These are phyloP conservation scores for Tenrec ecaudatus DNA, from an alignment of 2,113 vertebrate genomes.

Conservation along the genomic window DNA sequence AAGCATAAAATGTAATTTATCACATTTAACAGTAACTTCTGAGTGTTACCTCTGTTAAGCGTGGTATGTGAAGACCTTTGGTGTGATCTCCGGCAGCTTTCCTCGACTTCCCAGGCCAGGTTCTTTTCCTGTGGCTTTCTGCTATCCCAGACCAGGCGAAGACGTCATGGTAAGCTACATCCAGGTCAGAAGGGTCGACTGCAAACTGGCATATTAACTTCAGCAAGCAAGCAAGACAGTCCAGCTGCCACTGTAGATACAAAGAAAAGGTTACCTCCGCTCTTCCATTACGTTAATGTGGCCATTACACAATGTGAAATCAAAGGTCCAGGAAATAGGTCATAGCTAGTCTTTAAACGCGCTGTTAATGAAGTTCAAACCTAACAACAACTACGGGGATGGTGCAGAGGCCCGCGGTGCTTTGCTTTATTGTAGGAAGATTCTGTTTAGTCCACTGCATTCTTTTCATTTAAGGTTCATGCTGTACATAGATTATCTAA, in stretches of 20 bases:
- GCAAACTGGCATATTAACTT: constrained; percentile 99
- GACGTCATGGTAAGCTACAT: constrained; percentile 98
- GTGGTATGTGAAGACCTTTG: constrained; percentile 97
- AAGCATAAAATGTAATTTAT: background rate
- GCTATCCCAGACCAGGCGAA: constrained; percentile 98
- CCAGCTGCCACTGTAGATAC: constrained; percentile 94
- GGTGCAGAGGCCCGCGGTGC: too few relatives aligned
- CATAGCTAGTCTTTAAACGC: constrained; percentile 22
- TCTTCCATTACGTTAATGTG: constrained; percentile 40
- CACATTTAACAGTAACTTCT: constrained; percentile 64
- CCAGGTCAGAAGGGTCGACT: constrained; percentile 97
- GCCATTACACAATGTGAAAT: background rate
- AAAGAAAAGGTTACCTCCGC: constrained; percentile 39
- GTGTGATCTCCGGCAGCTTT: constrained; percentile 95
- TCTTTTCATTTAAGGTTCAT: too few relatives aligned
- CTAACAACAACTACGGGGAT: too few relatives aligned
- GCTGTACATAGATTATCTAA: too few relatives aligned
- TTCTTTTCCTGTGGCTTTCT: constrained; percentile 94
- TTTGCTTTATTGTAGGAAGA: too few relatives aligned
- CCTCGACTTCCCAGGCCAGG: constrained; percentile 97
- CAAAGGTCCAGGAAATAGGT: constrained; percentile 15
- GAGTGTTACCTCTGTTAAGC: constrained; percentile 94
- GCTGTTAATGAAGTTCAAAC: background rate
- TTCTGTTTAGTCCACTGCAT: too few relatives aligned
- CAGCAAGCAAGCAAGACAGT: constrained; percentile 98